These are phyloP conservation scores for Drosophila malerkotliana DNA, from an alignment of 1,140 invertebrate genomes.

Conservation along the genomic window DNA sequence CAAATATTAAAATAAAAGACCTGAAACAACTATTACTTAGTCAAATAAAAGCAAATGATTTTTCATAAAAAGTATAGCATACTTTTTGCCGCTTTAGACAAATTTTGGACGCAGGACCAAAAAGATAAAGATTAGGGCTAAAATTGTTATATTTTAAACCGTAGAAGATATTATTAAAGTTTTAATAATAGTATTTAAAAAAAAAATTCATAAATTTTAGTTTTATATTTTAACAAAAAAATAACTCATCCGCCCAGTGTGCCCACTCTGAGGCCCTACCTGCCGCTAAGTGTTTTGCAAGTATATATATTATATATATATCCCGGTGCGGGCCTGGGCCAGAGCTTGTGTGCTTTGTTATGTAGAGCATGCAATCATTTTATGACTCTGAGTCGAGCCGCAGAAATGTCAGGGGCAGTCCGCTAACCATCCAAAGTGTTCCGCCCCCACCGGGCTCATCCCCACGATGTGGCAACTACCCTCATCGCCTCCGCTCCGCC, in stretches of 20 bases:
- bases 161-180: neutral
- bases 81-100: neutral
- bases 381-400: slow-evolving; percentile 67
- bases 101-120: neutral
- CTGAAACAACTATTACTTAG: neutral
- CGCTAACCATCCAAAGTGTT: slow-evolving; percentile 46
- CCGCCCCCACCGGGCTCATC: slow-evolving; percentile 10
- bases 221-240: neutral
- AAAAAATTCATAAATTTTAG: neutral
- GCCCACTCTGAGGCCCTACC: slow-evolving; percentile 57
- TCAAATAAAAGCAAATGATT: neutral
- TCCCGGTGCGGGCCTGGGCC: slow-evolving; percentile 22
- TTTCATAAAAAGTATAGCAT: neutral
- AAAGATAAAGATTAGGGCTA: neutral
- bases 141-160: no score
- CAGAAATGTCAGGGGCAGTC: slow-evolving; percentile 75
- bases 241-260: slow-evolving; percentile 15
- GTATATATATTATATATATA: slow-evolving; percentile 37
- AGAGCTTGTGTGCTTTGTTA: slow-evolving; percentile 52
- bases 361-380: slow-evolving; percentile 79
- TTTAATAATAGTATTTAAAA: no score
- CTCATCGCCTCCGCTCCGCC: neutral
- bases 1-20: neutral
- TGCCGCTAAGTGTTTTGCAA: slow-evolving; percentile 77
- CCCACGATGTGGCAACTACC: neutral